phyloP scores from a whole-genome alignment of 2,888 invertebrate genomes.

The Amphipoea lucens region DNA sequence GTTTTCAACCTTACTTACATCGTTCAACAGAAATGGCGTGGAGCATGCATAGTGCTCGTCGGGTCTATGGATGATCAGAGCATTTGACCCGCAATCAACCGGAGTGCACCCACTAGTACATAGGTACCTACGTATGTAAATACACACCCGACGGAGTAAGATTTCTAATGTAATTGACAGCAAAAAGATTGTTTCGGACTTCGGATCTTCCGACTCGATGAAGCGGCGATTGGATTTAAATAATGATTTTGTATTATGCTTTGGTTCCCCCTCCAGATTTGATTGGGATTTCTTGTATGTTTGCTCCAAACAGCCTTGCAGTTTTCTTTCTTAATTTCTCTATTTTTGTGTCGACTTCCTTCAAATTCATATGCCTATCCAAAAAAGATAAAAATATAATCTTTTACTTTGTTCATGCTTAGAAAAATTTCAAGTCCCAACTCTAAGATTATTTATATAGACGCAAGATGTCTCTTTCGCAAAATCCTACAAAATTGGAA shows the following conservation, averaged over 20 bases:
- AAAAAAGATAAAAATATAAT: background rate
- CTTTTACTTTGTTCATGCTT: background rate
- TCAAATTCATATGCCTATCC: background rate
- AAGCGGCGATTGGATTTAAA: conserved; percentile 69
- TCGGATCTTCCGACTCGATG: conserved; percentile 47
- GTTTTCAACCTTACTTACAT: conserved; percentile 12
- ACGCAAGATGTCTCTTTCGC: no score
- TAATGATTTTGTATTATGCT: conserved; percentile 33
- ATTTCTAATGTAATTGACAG: conserved; percentile 87
- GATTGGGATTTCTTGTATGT: conserved; percentile 34
- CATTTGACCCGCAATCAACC: conserved; percentile 78
- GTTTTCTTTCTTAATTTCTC: background rate
- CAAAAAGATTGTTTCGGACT: conserved; percentile 74
- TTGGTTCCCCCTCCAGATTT: conserved; percentile 28
- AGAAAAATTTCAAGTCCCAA: background rate
- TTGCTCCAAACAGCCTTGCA: background rate
- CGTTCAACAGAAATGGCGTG: conserved; percentile 50
- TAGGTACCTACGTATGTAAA: conserved; percentile 77
- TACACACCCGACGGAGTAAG: conserved; percentile 74
- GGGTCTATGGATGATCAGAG: conserved; percentile 49
- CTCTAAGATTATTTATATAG: background rate
- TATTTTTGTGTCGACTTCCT: background rate
- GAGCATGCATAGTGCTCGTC: conserved; percentile 46
- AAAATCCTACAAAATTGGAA: background rate
- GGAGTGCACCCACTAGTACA: conserved; percentile 76